Evolutionary conservation across 2,888 invertebrate genomes (phyloP), one percentile per base, ranked within the genome.

Genomic region (Blomia tropicalis): DNA sequence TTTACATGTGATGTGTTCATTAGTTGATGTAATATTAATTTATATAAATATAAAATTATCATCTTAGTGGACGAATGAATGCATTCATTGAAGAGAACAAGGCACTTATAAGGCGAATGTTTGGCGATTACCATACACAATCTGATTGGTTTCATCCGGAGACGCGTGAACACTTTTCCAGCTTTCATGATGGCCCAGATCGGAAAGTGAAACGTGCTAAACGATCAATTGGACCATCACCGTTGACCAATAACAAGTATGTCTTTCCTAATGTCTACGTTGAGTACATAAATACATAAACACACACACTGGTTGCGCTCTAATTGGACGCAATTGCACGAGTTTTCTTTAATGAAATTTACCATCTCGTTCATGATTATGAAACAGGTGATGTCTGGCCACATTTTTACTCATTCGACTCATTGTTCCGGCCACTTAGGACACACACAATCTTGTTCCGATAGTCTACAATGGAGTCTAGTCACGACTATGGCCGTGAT

Each of bases 51-150:
- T n/a, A n/a, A n/a, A n/a, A n/a, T n/a, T n/a, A n/a, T n/a, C n/a
- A n/a, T n/a, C n/a, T n/a, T n/a, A 91, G 90, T 75, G 87, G 88
- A 68, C 82, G 84, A 73, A 91, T 91, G 74, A 89, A 90, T 73
- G 79, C 81, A 66, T 91, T 90, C 76, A 91, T 91, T 71, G 90
- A 91, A 71, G 89, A 91, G 74, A 91, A 91, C 74, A 91, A 91
- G 75, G 90, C 90, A 62, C 74, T 91, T 68, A 89, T 90, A 81
- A 84, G 87, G 72, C 79, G 90, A 65, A 91, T 91, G 91, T 90
- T 89, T 72, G 91, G 91, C 0, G 87, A 89, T 69, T 90, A 90
- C 72, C 80, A 81, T 67, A 81, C 82, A 11, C 59, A 43, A 4
- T 64, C 59, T 19, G 64, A 66, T 54, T 78, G 78, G 77, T 80